Evolutionary conservation across 2,888 invertebrate species (phyloP).

Genomic region (Galeopsomyia nigrocyanea): DNA sequence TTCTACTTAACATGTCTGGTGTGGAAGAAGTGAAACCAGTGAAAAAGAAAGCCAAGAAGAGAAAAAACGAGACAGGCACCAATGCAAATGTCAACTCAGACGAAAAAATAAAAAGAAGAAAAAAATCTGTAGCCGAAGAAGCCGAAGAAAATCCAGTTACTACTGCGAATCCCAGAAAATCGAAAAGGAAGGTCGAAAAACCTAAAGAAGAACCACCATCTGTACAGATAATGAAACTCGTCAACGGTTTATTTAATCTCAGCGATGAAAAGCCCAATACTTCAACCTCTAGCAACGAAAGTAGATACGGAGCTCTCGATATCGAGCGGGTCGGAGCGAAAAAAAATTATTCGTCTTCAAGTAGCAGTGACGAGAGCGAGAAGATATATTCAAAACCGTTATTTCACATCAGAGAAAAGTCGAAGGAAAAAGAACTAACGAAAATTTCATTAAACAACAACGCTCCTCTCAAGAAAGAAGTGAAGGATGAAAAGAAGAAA

Average conservation of each 20-base stretch:
- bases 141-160: neutral
- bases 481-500: slow-evolving; percentile 7
- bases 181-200: neutral
- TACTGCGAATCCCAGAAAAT: neutral
- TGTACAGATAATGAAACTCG: slow-evolving; percentile 14
- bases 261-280: neutral
- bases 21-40: no score
- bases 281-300: neutral
- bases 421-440: neutral
- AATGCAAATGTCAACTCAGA: neutral
- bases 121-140: neutral
- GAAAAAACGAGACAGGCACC: neutral
- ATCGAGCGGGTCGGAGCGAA: neutral
- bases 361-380: slow-evolving; percentile 29
- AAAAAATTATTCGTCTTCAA: slow-evolving; percentile 10
- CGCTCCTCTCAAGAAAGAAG: neutral
- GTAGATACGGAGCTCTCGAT: slow-evolving; percentile 3
- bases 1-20: no score
- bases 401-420: slow-evolving; percentile 15
- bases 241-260: slow-evolving; percentile 19
- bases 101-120: neutral
- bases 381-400: neutral
- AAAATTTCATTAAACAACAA: no score
- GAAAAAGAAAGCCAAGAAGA: slow-evolving; percentile 19
- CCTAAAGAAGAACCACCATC: neutral